Evolutionary conservation across 2,888 invertebrate genomes (phyloP).

Genomic region (Trichacis sp.): DNA sequence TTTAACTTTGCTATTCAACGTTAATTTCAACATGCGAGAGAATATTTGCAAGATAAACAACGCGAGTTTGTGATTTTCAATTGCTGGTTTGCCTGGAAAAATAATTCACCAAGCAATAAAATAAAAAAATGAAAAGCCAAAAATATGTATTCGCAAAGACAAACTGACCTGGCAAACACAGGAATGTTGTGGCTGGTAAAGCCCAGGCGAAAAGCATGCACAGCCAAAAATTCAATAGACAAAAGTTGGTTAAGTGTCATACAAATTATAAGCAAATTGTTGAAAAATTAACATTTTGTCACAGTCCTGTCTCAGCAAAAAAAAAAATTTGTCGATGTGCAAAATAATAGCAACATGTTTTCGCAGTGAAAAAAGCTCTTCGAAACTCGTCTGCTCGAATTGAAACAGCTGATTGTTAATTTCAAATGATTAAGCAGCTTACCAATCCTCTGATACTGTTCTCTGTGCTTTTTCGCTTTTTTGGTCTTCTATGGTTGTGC

Average conservation of each 20-base stretch:
- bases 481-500: conserved; percentile 71
- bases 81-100: too few relatives aligned
- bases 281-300: too few relatives aligned
- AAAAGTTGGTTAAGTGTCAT: conserved; percentile 32
- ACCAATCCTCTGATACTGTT: conserved; percentile 83
- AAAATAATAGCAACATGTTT: too few relatives aligned
- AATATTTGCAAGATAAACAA: background rate
- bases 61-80: too few relatives aligned
- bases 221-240: conserved; percentile 69
- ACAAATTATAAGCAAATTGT: too few relatives aligned
- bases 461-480: conserved; percentile 81
- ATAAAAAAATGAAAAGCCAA: too few relatives aligned
- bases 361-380: conserved; percentile 42
- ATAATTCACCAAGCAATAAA: too few relatives aligned
- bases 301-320: too few relatives aligned
- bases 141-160: conserved; percentile 39
- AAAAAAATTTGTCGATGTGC: too few relatives aligned
- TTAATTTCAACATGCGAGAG: too few relatives aligned
- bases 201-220: conserved; percentile 75
- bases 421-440: conserved; percentile 70
- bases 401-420: conserved; percentile 7
- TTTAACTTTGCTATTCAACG: conserved; percentile 2
- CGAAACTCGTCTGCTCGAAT: conserved; percentile 2
- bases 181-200: conserved; percentile 69
- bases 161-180: conserved; percentile 70